Percentiles rank a stretch among this genome's conserved stretches.
Conservation (phyloP, 2,797 vertebrate genomes). For the Bryconaethiops microstoma region DNA sequence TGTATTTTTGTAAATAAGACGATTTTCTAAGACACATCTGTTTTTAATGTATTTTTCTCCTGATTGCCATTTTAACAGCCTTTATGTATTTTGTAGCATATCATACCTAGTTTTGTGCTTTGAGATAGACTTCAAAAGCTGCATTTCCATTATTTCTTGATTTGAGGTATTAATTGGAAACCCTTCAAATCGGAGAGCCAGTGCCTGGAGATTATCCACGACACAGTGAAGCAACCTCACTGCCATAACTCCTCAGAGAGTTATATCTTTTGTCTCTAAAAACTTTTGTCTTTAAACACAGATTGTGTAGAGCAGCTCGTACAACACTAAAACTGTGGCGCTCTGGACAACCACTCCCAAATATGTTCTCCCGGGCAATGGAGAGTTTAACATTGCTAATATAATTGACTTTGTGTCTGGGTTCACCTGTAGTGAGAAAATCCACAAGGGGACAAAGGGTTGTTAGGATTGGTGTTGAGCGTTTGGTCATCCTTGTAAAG, state of each 20-base stretch:
- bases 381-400: constrained; percentile 40
- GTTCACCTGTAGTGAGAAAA: constrained; percentile 18
- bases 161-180: background rate
- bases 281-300: background rate
- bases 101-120: background rate
- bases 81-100: background rate
- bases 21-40: too few relatives aligned
- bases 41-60: too few relatives aligned
- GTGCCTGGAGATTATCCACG: constrained; percentile 5
- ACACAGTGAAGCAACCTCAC: constrained; percentile 7
- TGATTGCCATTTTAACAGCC: background rate
- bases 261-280: constrained; percentile 34
- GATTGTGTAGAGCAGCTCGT: background rate
- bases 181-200: background rate
- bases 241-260: constrained; percentile 19
- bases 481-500: background rate
- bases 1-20: too few relatives aligned
- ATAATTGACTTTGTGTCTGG: constrained; percentile 30
- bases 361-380: constrained; percentile 15
- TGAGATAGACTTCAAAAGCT: background rate
- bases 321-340: constrained; percentile 27
- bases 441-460: background rate
- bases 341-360: constrained; percentile 23
- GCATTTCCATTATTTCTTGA: background rate
- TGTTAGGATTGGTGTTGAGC: background rate